phyloP scores from a whole-genome alignment of 2,113 vertebrate species.

The Chloroceryle aenea region DNA sequence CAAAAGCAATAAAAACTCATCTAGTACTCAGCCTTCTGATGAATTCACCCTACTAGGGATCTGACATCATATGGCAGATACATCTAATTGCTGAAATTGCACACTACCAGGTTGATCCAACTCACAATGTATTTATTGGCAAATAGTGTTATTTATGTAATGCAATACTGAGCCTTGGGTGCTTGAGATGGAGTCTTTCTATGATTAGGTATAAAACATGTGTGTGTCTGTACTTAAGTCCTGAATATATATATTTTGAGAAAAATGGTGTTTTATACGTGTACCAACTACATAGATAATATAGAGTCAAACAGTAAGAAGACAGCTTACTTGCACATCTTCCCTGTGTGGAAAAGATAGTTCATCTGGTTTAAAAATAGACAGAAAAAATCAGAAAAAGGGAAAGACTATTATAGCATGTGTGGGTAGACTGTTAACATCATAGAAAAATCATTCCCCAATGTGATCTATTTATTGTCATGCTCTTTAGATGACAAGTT shows the following conservation, averaged over 20 bases:
- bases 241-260: neutral
- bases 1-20: neutral
- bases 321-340: neutral
- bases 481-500: neutral
- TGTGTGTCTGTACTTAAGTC: neutral
- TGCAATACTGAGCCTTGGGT: neutral
- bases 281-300: neutral
- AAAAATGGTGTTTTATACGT: neutral
- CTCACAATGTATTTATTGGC: neutral
- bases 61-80: neutral
- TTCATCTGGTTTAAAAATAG: neutral
- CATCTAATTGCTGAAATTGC: neutral
- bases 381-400: neutral
- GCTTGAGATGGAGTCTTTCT: neutral
- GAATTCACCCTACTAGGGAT: neutral
- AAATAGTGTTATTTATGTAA: neutral
- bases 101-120: neutral
- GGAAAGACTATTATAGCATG: neutral
- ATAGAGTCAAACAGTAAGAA: neutral
- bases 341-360: neutral
- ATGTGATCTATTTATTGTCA: neutral
- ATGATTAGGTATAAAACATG: accelerated
- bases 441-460: neutral
- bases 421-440: slow-evolving; percentile 16
- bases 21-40: neutral